Conservation (phyloP, 2,888 invertebrate genomes). For the Aleiodes leptofemur region DNA sequence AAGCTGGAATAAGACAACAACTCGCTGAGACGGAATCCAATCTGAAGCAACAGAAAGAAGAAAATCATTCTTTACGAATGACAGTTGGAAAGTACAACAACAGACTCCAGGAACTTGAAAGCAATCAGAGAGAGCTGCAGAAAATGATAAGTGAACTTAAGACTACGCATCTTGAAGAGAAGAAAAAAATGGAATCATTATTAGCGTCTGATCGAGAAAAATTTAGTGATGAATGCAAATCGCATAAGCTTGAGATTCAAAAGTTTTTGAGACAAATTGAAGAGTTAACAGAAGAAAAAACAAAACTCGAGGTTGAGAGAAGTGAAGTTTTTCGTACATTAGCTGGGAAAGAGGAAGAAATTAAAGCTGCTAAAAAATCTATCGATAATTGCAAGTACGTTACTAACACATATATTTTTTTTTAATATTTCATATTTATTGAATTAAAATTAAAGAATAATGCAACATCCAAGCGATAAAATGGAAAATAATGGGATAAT, state of each 20-base stretch:
- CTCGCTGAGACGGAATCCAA: background rate
- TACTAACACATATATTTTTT: background rate
- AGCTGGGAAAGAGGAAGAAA: conserved; percentile 10
- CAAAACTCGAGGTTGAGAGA: background rate
- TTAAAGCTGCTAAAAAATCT: background rate
- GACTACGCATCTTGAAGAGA: background rate
- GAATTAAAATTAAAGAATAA: background rate
- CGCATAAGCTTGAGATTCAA: background rate
- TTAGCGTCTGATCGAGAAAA: background rate
- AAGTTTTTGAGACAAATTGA: background rate
- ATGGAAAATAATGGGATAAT: no score
- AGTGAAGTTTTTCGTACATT: conserved; percentile 25
- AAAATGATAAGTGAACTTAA: conserved; percentile 2
- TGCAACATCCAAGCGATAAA: background rate
- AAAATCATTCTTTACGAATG: background rate
- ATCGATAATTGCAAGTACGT: conserved; percentile 1
- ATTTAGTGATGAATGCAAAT: conserved; percentile 1
- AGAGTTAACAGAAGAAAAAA: background rate
- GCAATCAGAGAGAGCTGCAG: background rate
- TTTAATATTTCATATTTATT: no score
- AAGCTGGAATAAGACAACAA: no score
- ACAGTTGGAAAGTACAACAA: background rate
- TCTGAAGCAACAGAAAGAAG: background rate
- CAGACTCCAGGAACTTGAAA: background rate
- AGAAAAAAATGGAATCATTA: conserved; percentile 4